These are phyloP conservation scores for Epicampocera succincta DNA, from an alignment of 2,888 invertebrate species.

Conservation along the genomic window DNA sequence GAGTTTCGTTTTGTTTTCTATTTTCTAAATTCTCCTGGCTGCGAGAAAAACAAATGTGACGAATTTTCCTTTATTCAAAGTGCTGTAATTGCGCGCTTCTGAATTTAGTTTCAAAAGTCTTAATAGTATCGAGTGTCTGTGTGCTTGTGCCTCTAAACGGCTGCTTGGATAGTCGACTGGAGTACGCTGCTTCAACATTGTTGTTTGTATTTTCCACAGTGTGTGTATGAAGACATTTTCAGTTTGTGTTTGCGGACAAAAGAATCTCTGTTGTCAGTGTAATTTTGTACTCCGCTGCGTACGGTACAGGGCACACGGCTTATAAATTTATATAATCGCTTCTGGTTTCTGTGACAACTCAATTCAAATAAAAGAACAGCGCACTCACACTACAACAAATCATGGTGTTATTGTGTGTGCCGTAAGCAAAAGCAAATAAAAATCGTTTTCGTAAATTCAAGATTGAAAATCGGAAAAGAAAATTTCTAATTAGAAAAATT, in stretches of 20 bases:
- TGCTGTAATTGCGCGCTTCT: conserved; percentile 65
- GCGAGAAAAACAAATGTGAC: conserved; percentile 61
- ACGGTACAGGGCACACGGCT: conserved; percentile 78
- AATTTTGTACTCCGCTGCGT: conserved; percentile 81
- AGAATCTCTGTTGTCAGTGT: conserved; percentile 80
- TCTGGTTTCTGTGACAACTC: conserved; percentile 36
- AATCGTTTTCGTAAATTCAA: conserved; percentile 33
- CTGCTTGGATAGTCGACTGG: conserved; percentile 37
- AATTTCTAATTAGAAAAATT: conserved; percentile 54
- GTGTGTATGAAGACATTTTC: conserved; percentile 70
- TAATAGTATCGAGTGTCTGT: conserved; percentile 15
- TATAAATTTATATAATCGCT: conserved; percentile 70
- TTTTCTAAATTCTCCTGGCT: conserved; percentile 53
- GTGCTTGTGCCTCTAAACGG: conserved; percentile 9
- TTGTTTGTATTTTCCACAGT: conserved; percentile 52
- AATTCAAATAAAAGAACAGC: conserved; percentile 41
- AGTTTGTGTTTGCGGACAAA: conserved; percentile 72
- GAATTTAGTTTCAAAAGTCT: conserved; percentile 57
- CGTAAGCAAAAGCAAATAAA: conserved; percentile 40
- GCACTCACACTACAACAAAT: conserved; percentile 30
- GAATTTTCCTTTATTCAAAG: conserved; percentile 74
- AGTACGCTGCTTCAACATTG: conserved; percentile 59
- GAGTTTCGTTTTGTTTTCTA: conserved; percentile 50
- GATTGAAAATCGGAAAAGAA: conserved; percentile 41
- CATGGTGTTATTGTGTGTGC: conserved; percentile 45